Base-by-base conservation (phyloP, 23 tunicate species). In the Clavelina lepadiformis region DNA sequence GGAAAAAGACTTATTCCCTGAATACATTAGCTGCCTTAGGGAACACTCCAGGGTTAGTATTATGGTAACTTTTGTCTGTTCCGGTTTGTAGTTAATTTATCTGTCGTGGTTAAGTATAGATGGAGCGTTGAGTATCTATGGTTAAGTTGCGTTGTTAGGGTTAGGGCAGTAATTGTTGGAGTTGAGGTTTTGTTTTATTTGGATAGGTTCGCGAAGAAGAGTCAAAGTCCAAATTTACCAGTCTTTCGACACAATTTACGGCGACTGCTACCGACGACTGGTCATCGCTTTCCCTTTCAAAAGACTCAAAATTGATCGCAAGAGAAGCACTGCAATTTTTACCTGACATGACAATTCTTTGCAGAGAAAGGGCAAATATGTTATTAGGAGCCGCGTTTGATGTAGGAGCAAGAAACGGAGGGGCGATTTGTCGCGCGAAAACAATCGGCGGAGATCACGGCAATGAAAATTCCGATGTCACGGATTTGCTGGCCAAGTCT, bases 311-410 rank as follows among this genome's bases (percentile, higher is more conserved):
- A 3, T 20, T 28, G 32, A 15, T 44, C 26, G 60, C 84, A 7
- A 68, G 76, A 13, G 86, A 80, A 28, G 33, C 71, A 31, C 21
- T 71, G 11, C 62, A 79, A 18, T 79, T 72, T 38, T 49, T 87
- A 31, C 96, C 96, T 11, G 96, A 87, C 24, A 52, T 87, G 27
- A 32, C 65, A 26, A 58, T 73, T 41, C 41, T 87, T 28, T 87
- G 87, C 41, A 75, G 87, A 27, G 96, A 87, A 55, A 67, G 32
- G 21, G 86, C 96, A 15, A 38, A 46, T 45, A 56, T 38, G 29
- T 35, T 82, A 18, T 65, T 82, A 25, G 89, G 89, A 30, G 54
- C 54, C 3, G 80, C 81, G 21, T 82, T 73, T 58, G 89, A 82
- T 65, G 74, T 74, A 53, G 80, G 69, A 1, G 55, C 44, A 26